These are phyloP conservation scores for Amphiduros pacificus DNA, from an alignment of 2,888 invertebrate genomes.

Conservation along the genomic window DNA sequence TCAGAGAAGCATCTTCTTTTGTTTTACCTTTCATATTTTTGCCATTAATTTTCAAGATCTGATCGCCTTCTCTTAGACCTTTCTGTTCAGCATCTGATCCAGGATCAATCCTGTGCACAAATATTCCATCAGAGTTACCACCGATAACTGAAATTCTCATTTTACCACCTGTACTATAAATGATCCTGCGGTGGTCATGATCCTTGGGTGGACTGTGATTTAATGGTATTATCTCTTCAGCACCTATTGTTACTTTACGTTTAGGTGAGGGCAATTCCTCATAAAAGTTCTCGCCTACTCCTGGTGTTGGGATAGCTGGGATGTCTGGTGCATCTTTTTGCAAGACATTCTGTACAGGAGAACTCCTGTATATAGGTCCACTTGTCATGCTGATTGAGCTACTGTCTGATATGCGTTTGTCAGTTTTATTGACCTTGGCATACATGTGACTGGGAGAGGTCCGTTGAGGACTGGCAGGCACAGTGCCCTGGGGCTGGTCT, in stretches of 20 bases:
- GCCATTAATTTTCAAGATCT: slow-evolving; percentile 29
- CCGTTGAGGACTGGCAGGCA: too few species aligned
- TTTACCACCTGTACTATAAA: slow-evolving; percentile 15
- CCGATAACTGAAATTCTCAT: slow-evolving; percentile 27
- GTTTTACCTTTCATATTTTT: slow-evolving; percentile 19
- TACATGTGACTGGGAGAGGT: too few species aligned
- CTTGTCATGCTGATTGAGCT: too few species aligned
- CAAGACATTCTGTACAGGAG: too few species aligned
- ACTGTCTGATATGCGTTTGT: too few species aligned
- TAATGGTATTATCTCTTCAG: slow-evolving; percentile 17
- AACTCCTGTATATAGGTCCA: too few species aligned
- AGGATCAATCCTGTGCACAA: slow-evolving; percentile 25
- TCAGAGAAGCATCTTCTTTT: slow-evolving; percentile 26
- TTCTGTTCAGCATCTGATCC: slow-evolving; percentile 21
- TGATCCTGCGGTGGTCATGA: slow-evolving; percentile 19
- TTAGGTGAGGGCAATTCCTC: neutral
- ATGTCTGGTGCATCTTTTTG: too few species aligned
- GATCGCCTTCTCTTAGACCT: slow-evolving; percentile 31
- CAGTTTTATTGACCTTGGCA: too few species aligned
- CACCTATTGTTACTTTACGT: slow-evolving; percentile 23
- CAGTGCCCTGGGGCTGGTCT: too few species aligned
- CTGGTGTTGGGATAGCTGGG: too few species aligned
- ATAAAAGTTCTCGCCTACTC: neutral
- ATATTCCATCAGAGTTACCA: slow-evolving; percentile 34
- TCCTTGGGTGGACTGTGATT: slow-evolving; percentile 1